Evolutionary conservation across 2,797 vertebrate species (phyloP), one percentile per base, ranked within the genome.

Genomic region (Stomatorhinus walkeri): DNA sequence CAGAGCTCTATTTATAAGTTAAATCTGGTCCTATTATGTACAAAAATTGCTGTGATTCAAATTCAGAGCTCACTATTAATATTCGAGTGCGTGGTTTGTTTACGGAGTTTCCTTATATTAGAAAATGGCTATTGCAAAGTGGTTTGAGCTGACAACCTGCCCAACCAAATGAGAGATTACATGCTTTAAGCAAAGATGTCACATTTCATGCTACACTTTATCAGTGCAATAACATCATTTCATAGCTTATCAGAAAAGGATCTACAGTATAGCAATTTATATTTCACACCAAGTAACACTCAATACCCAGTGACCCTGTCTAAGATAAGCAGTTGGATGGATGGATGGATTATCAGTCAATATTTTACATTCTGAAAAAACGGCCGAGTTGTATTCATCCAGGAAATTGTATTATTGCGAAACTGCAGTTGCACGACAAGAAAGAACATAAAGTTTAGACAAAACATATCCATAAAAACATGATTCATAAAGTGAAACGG

Each of bases 231-330:
- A 79, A 1, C 72, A 79, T 46, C 32, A 79, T 79, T 79, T n/a
- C 72, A 79, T 79, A 40, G 72, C 16, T 79, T 79, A 79, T 79
- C 72, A 79, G 36, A 40, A 40, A 79, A 43, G 19, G 72, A 79
- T 79, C 16, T 79, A 46, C 36, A 46, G 19, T 46, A 46, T 79
- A 46, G 72, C 72, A 40, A 79, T 79, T 79, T 40, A 46, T 79
- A 79, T 79, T 79, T 79, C 72, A n/a, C 72, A 40, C 40, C 36
- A 36, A 79, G 72, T n/a, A 79, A 79, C 72, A 79, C 36, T 79
- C 72, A 79, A 79, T 79, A 79, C 72, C 40, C 72, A 40, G 36
- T 79, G 72, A 79, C 7, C 72, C 40, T 79, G 72, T 79, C 40
- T 16, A 79, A 79, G 36, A 79, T 46, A 79, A 46, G 72, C 36